Base-by-base conservation (phyloP, 2,113 vertebrate species). In the Dendropsophus ebraccatus region DNA sequence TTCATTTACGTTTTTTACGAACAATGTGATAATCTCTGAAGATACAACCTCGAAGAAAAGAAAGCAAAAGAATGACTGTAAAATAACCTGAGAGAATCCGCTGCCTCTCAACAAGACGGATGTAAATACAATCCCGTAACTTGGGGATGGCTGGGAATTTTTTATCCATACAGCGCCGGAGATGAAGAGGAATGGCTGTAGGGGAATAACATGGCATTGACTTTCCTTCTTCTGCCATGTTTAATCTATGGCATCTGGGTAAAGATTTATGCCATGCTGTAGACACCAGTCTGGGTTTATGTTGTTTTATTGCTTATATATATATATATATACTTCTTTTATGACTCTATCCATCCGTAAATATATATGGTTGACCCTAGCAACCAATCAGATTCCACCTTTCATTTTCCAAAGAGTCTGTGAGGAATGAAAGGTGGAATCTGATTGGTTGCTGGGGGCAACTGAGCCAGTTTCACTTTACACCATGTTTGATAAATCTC, bases 21-120 rank as follows among this genome's bases (percentile, higher is more conserved):
- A 69, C 65, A 69, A 69, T 69, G 28, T 19, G 65, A 35, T 69
- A 32, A 69, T 69, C 65, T 69, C 65, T 32, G 14, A 69, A 69
- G 65, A 69, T 69, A 69, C 65, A 69, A 69, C 65, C 65, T 35
- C 30, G 30, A 35, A 69, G 16, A 47, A 49, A 75, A 75, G 72
- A 5, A 19, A 49, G 41, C 21, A 11, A 75, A n/a, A 45, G 13
- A 49, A 75, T 75, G 37, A 25, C 37, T 37, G 41, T 6, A 19
- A 41, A 47, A 75, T 75, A 75, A 49, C 14, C 65, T 9, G 65
- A 7, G 30, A 69, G 65, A 69, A 35, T 69, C 30, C 9, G 65
- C 28, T 21, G 65, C 65, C 65, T 69, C 16, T 69, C 65, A 69
- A 35, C 30, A 28, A 35, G 65, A 69, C 30, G 30, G 19, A 69